Percentiles rank a stretch among this genome's conserved stretches.
Conservation (phyloP, 2,113 vertebrate species). For the Falco punctatus region DNA sequence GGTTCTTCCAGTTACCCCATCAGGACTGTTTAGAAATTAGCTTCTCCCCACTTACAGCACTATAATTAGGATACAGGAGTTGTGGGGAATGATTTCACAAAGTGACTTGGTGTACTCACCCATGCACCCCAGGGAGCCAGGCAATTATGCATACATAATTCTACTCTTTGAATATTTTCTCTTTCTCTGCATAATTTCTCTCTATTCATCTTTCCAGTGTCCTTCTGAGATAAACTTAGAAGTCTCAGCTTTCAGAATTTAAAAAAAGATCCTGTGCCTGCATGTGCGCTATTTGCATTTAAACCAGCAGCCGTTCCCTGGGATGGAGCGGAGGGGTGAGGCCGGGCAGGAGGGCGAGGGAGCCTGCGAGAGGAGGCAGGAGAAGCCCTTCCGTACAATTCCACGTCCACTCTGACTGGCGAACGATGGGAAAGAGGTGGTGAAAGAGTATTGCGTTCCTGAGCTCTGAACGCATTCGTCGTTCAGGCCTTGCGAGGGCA, state of each 20-base stretch:
- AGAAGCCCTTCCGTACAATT: background rate
- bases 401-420: background rate
- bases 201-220: slow-evolving; percentile 70
- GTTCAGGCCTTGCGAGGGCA: background rate
- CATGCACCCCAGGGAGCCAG: slow-evolving; percentile 67
- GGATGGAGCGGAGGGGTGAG: background rate
- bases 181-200: slow-evolving; percentile 71
- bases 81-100: slow-evolving; percentile 72
- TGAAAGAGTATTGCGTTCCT: background rate
- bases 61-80: slow-evolving; percentile 69
- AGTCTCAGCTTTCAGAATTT: slow-evolving; percentile 62
- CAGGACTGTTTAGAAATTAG: slow-evolving; percentile 67
- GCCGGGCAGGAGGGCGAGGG: background rate
- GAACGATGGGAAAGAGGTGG: background rate
- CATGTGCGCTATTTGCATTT: slow-evolving; percentile 57
- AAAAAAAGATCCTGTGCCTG: slow-evolving; percentile 54
- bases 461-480: background rate
- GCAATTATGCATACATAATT: slow-evolving; percentile 74
- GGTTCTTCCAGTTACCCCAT: slow-evolving; percentile 54
- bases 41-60: slow-evolving; percentile 59
- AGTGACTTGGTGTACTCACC: slow-evolving; percentile 71
- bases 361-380: background rate
- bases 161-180: slow-evolving; percentile 73
- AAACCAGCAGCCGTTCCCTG: background rate
- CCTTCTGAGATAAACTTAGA: slow-evolving; percentile 73